These are phyloP conservation scores for Meda fulgida DNA, from an alignment of 2,797 vertebrate genomes.

Conservation along the genomic window DNA sequence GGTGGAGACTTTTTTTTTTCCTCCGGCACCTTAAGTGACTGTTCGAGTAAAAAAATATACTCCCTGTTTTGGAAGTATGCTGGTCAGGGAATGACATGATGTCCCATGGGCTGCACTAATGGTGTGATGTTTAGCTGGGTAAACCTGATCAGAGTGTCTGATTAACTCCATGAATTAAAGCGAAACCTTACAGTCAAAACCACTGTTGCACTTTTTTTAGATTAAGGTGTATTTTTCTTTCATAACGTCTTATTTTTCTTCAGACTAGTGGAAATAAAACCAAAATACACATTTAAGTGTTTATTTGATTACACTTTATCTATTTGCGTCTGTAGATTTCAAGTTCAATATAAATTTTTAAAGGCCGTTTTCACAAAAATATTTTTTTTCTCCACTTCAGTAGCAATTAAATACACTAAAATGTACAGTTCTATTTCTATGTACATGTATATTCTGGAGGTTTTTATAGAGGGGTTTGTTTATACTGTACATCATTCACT, in stretches of 20 bases:
- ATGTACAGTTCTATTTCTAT: not conserved
- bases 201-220: not conserved
- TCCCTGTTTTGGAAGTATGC: constrained; percentile 26
- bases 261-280: not conserved
- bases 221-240: not conserved
- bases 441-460: not conserved
- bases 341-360: not conserved
- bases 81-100: constrained; percentile 23
- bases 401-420: not conserved
- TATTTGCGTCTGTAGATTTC: not conserved
- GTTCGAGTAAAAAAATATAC: constrained; percentile 54
- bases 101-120: constrained; percentile 27
- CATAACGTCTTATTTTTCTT: not conserved
- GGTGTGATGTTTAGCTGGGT: constrained; percentile 31
- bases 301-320: not conserved
- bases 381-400: not conserved
- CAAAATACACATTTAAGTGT: not conserved
- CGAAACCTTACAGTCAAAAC: not conserved
- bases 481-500: not conserved
- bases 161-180: constrained; percentile 36
- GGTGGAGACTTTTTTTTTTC: constrained; percentile 56
- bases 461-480: not conserved
- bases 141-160: constrained; percentile 30
- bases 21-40: constrained; percentile 58
- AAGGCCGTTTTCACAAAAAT: not conserved